Conservation (phyloP, 1,140 invertebrate genomes). For the Cecropterus lyciades region DNA sequence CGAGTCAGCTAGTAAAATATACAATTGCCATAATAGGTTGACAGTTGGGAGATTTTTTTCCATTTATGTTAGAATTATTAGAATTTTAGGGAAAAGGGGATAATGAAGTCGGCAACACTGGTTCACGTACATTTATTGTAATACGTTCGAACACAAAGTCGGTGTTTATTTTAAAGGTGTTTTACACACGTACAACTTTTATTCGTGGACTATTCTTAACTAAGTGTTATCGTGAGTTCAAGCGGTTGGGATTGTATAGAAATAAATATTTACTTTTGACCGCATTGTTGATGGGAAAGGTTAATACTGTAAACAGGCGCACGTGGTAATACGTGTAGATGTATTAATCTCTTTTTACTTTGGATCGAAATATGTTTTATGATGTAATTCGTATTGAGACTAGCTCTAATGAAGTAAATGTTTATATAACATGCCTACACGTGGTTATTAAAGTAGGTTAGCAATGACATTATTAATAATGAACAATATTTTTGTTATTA, state of each 20-base stretch:
- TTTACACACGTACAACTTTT: constrained; percentile 44
- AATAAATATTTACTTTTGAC: constrained; percentile 73
- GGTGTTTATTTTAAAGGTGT: constrained; percentile 59
- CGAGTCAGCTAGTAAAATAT: no score
- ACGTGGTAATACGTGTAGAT: constrained; percentile 43
- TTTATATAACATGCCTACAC: no score
- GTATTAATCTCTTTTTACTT: constrained; percentile 51
- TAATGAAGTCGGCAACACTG: background rate
- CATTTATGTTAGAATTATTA: no score
- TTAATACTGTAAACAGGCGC: constrained; percentile 68
- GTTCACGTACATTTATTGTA: constrained; percentile 74
- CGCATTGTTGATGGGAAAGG: constrained; percentile 69
- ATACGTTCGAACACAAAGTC: constrained; percentile 67
- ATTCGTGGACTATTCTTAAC: constrained; percentile 56
- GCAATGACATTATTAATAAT: no score
- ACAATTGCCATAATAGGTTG: no score
- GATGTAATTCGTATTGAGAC: no score
- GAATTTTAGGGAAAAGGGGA: background rate
- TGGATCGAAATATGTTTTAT: no score
- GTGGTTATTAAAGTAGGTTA: no score
- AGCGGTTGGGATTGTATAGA: constrained; percentile 58
- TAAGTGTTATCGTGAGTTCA: constrained; percentile 28
- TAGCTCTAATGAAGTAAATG: no score
- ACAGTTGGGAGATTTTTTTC: no score
- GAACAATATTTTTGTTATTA: no score